Evolutionary conservation across 2,113 vertebrate species (phyloP), one percentile per base, ranked within the genome.

Genomic region (Epinephelus lanceolatus): DNA sequence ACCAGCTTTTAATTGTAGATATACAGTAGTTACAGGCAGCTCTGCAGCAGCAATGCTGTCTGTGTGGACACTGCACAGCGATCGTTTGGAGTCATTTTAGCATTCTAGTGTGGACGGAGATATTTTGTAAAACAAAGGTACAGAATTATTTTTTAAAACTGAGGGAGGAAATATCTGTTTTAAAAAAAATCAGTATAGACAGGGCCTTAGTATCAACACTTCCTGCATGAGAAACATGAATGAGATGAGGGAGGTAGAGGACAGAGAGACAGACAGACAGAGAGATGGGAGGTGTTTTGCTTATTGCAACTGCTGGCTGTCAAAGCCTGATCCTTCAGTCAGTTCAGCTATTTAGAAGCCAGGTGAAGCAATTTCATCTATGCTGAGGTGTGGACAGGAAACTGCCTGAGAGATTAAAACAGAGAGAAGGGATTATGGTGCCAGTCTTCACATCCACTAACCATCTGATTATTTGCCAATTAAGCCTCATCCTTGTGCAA

Each of bases 351-450:
- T 81, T 87, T 65, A 63, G 78, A 84, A 51, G 25, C n/a, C 45
- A 80, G 81, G 52, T 73, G 78, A 86, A 71, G 83, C 81, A 88
- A 78, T 90, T 89, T 53, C 78, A 88, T 76, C 84, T 55, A 15
- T 66, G 70, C 55, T 57, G 76, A 73, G 42, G 45, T 82, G 83
- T 89, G 76, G 45, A 71, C 42, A 80, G 85, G 71, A 60, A 76
- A 56, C 53, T 40, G 56, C 76, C 40, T 74, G 51, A 75, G 63
- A 78, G 89, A 89, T 87, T 87, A 85, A 86, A 80, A 78, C 40
- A 78, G 72, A 63, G 67, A 71, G 13, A 45, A 45, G 51, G 82
- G 80, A 76, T 87, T 81, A 87, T 25, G 33, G 72, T 21, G 60
- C 42, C 61, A 80, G 59, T 66, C 62, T 61, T 63, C 68, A 73